A percentile compares a stretch with the other conserved stretches of the same genome.
Conservation (phyloP, 2,113 vertebrate genomes). For the Polypterus senegalus region DNA sequence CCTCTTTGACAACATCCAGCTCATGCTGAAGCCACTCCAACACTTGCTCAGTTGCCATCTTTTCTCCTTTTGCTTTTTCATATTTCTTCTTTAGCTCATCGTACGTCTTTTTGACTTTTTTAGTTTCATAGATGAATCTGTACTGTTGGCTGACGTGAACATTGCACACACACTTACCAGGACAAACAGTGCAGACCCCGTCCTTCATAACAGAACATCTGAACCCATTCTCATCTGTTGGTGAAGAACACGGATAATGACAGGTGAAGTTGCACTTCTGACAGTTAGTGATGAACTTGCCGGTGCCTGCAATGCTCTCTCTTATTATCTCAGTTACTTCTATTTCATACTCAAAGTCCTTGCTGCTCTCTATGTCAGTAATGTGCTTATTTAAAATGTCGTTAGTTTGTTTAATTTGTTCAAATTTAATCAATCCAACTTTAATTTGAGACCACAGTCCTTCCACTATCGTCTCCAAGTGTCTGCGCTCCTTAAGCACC, state of each 20-base stretch:
- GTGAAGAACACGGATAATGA: not conserved
- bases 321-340: not conserved
- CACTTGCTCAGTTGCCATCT: conserved; percentile 4
- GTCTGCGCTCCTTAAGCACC: conserved; percentile 3
- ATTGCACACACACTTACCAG: conserved; percentile 1
- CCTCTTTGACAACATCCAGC: not conserved
- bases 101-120: conserved; percentile 5
- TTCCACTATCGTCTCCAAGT: conserved; percentile 10
- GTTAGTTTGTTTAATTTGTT: conserved; percentile 15
- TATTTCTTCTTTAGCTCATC: conserved; percentile 6
- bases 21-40: conserved; percentile 3
- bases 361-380: conserved; percentile 12
- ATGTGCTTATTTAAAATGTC: conserved; percentile 6
- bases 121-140: not conserved
- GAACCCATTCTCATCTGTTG: not conserved
- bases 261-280: not conserved
- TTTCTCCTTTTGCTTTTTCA: conserved; percentile 2
- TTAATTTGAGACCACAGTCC: conserved; percentile 16
- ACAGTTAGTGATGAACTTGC: conserved; percentile 6
- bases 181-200: conserved; percentile 2
- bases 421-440: conserved; percentile 1
- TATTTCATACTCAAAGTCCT: conserved; percentile 14
- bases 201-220: not conserved
- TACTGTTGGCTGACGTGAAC: not conserved
- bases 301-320: not conserved